Base-by-base conservation (phyloP, 1,140 invertebrate species). In the Lordiphosa collinella region DNA sequence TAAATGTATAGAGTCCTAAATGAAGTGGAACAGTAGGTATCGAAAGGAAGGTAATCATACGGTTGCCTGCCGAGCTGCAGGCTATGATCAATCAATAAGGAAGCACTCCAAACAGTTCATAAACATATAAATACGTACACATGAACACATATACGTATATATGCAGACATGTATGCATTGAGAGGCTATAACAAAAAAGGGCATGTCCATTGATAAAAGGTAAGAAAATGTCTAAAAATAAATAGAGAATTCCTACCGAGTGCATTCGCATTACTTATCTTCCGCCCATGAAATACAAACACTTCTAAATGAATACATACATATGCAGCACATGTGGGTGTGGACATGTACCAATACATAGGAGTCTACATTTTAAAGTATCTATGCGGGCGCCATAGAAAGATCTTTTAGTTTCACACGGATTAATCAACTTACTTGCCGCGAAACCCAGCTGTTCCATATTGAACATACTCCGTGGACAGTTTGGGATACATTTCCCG, bases 401-500 rank as follows among this genome's bases (percentile, higher is more conserved):
- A 44, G 9, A 40, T 47, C 16, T 46, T 36, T 35, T 31, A 31
- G 3, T 36, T 35, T 43, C 31, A 22, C 64, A 32, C 14, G 36
- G 38, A 38, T 37, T 32, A 51, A 46, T 43, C 36, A 55, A 80
- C 92, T 93, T 85, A 93, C 93, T 92, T 93, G 73, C 92, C 92
- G 62, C 93, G 91, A 87, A 94, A 94, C 74, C 93, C 93, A 65
- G 93, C 92, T 55, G 93, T 94, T 69, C 93, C 93, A 88, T 94
- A 94, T 86, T 93, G 90, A 63, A 94, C 91, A 71, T 91, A 90
- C 64, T 90, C 88, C 74, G 91, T 92, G 31, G 90, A 91, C 10
- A 71, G 91, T 89, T 92, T 93, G n/a, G 93, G 92, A 87, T 93
- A 92, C 92, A 93, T 93, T 91, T 93, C 92, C 90, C 92, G 90